Conservation (phyloP, 2,797 vertebrate species). For the Falco naumanni region DNA sequence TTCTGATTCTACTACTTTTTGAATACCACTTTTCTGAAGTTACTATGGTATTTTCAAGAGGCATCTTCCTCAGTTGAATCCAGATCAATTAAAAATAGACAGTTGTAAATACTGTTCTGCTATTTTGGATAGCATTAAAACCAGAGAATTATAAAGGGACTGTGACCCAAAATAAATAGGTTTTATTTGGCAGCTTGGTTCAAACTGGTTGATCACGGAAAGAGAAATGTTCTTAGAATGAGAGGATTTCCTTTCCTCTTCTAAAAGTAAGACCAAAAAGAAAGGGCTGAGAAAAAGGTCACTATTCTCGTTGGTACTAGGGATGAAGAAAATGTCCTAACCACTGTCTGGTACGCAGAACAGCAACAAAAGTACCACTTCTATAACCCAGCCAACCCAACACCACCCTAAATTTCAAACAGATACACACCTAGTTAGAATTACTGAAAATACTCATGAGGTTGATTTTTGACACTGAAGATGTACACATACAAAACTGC, state of each 20-base stretch:
- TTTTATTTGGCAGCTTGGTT: neutral
- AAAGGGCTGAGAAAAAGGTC: neutral
- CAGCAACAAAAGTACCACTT: slow-evolving; percentile 1
- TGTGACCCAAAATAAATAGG: neutral
- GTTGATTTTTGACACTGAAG: neutral
- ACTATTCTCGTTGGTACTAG: neutral
- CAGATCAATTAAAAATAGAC: slow-evolving; percentile 4
- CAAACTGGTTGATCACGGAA: neutral
- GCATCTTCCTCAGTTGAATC: neutral
- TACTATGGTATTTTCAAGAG: neutral
- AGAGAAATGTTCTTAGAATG: neutral
- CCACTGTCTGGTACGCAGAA: slow-evolving; percentile 1
- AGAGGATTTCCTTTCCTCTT: neutral
- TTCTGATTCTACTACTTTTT: neutral
- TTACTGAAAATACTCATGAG: neutral
- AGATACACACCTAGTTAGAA: neutral
- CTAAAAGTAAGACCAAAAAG: neutral
- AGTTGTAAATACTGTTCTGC: neutral
- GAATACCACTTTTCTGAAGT: neutral
- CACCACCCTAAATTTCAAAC: neutral
- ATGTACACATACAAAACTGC: neutral
- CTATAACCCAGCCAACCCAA: neutral
- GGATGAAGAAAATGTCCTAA: slow-evolving; percentile 7
- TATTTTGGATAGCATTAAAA: neutral
- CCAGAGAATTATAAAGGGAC: neutral